Conservation (phyloP, 2,888 invertebrate genomes). For the Ligdia adustata region DNA sequence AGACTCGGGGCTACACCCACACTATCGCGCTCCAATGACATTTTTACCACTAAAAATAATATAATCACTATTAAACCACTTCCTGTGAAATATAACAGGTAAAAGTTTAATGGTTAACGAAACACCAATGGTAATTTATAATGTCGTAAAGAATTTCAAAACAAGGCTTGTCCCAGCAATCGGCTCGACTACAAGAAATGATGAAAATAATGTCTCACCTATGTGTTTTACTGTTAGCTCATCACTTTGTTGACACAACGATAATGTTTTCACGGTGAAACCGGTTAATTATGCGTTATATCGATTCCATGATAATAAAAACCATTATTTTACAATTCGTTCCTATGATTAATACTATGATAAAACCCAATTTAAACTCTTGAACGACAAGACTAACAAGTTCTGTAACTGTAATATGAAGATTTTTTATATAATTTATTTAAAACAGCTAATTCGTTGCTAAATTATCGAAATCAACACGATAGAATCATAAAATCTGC, state of each 20-base stretch:
- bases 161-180: conserved; percentile 1
- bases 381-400: background rate
- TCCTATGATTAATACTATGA: background rate
- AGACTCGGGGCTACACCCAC: conserved; percentile 58
- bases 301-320: conserved; percentile 68
- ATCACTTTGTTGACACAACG: conserved; percentile 72
- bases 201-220: conserved; percentile 53
- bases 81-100: no score
- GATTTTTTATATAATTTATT: background rate
- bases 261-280: conserved; percentile 66
- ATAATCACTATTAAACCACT: background rate
- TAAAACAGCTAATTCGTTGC: background rate
- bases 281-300: conserved; percentile 65
- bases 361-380: background rate
- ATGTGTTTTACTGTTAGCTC: conserved; percentile 57
- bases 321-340: conserved; percentile 17
- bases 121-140: background rate
- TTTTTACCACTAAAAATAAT: conserved; percentile 33
- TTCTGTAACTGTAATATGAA: background rate
- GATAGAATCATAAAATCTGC: conserved; percentile 63
- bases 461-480: conserved; percentile 56
- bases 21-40: conserved; percentile 74
- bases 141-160: conserved; percentile 13
- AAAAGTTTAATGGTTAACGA: no score
- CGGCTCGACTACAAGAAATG: conserved; percentile 15